Conservation (phyloP, 2,888 invertebrate species). For the Ennomos quercinarius region DNA sequence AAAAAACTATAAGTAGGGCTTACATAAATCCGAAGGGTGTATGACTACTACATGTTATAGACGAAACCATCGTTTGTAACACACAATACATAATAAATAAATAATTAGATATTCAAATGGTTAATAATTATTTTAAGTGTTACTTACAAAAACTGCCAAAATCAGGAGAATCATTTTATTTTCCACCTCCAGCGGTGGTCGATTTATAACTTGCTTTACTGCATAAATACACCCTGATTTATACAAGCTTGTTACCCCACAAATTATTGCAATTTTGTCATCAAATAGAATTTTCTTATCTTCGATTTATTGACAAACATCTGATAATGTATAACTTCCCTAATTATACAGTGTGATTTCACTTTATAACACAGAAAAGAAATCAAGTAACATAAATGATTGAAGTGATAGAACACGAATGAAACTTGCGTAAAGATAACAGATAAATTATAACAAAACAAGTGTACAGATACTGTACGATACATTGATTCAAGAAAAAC, state of each 20-base stretch:
- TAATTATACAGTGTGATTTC: slow-evolving; percentile 26
- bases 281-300: slow-evolving; percentile 26
- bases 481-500: slow-evolving; percentile 6
- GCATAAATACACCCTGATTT: slow-evolving; percentile 49
- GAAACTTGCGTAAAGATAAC: slow-evolving; percentile 33
- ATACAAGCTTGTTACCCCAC: slow-evolving; percentile 68
- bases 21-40: too few relatives aligned
- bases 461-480: slow-evolving; percentile 5
- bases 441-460: slow-evolving; percentile 16
- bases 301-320: slow-evolving; percentile 46
- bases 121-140: not conserved
- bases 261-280: slow-evolving; percentile 46
- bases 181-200: slow-evolving; percentile 61
- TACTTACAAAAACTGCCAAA: slow-evolving; percentile 64
- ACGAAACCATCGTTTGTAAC: too few relatives aligned
- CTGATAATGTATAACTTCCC: slow-evolving; percentile 29
- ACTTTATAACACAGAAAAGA: slow-evolving; percentile 18
- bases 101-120: too few relatives aligned
- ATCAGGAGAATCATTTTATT: slow-evolving; percentile 54
- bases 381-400: slow-evolving; percentile 33
- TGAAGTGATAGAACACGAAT: slow-evolving; percentile 37
- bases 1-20: too few relatives aligned
- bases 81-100: too few relatives aligned
- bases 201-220: slow-evolving; percentile 47
- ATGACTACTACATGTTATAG: too few relatives aligned